Evolutionary conservation across 2,113 vertebrate genomes (phyloP), one percentile per base, ranked within the genome.

Genomic region (Hippocampus guttulatus): DNA sequence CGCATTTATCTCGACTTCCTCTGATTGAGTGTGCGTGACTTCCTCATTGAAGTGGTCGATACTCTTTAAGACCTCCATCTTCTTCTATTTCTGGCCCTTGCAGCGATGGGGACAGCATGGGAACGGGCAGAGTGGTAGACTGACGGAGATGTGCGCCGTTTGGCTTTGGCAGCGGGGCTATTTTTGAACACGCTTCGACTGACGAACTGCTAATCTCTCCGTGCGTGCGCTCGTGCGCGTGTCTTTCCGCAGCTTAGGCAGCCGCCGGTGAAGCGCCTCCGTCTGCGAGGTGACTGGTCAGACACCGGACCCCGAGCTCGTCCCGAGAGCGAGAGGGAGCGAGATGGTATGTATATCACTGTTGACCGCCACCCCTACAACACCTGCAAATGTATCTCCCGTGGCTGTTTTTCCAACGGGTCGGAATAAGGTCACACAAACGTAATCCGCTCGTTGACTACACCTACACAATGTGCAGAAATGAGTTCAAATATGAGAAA

Each of bases 251-350:
- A 99, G 97, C 88, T 98, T 83, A 92, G 94, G 25, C 96, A 98
- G 83, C 96, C 96, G 69, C 97, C 97, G 0, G 96, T 99, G 63
- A 99, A 99, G 81, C 96, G 97, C 20, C 91, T 99, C 76, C 88
- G 97, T 80, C 92, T 99, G 21, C 91, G 97, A 80, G 97, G 97
- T 12, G 97, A 99, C 85, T 99, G 97, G 97, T 99, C 97, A 27
- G 97, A 99, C 86, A 99, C 97, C 12, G 97, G 97, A 81, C 97
- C 97, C 47, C 93, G 97, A 78, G 97, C 97, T 79, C 95, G 97
- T 15, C 97, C 97, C 0, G 97, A 99, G 92, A 97, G 97, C 64
- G 97, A 99, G 87, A 90, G 97, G 75, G 97, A 99, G 84, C 88
- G 97, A 88, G 97, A 99, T 69, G 97, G 97, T 98, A 93, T 92